Evolutionary conservation across 2,113 vertebrate species (phyloP).

Genomic region (Trichomycterus rosablanca): DNA sequence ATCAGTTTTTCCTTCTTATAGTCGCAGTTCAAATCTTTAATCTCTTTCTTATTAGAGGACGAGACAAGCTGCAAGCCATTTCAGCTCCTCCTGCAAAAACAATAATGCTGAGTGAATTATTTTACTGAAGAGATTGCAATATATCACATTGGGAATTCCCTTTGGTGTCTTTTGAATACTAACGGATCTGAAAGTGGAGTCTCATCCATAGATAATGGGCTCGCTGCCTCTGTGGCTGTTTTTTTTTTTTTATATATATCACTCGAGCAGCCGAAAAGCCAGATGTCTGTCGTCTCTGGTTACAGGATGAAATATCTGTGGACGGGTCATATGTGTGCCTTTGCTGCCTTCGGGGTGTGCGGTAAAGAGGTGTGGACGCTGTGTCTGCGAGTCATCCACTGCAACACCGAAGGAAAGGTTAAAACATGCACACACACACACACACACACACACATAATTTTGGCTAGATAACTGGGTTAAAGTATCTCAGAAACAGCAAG

Average conservation of each 20-base stretch:
- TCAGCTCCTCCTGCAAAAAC: constrained; percentile 7
- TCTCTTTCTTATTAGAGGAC: constrained; percentile 39
- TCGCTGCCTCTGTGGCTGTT: neutral
- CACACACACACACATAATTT: neutral
- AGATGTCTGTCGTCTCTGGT: constrained; percentile 12
- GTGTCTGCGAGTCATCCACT: constrained; percentile 65
- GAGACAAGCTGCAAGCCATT: constrained; percentile 25
- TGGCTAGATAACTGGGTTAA: too few relatives aligned
- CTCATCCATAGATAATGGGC: constrained; percentile 24
- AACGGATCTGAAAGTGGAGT: constrained; percentile 20
- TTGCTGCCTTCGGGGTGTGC: constrained; percentile 85
- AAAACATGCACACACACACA: neutral
- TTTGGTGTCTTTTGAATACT: constrained; percentile 30
- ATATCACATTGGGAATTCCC: constrained; percentile 27
- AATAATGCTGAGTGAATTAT: constrained; percentile 42
- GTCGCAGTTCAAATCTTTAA: constrained; percentile 32
- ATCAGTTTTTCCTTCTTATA: constrained; percentile 23
- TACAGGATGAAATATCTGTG: constrained; percentile 96
- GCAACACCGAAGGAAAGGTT: constrained; percentile 63
- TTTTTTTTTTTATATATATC: too few relatives aligned
- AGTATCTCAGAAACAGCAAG: too few relatives aligned
- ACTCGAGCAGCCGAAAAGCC: neutral
- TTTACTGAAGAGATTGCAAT: constrained; percentile 22
- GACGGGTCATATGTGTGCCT: constrained; percentile 94
- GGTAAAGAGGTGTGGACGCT: constrained; percentile 79